phyloP scores from a whole-genome alignment of 2,888 invertebrate genomes.

The Imbricaverruca yamaguchii region DNA sequence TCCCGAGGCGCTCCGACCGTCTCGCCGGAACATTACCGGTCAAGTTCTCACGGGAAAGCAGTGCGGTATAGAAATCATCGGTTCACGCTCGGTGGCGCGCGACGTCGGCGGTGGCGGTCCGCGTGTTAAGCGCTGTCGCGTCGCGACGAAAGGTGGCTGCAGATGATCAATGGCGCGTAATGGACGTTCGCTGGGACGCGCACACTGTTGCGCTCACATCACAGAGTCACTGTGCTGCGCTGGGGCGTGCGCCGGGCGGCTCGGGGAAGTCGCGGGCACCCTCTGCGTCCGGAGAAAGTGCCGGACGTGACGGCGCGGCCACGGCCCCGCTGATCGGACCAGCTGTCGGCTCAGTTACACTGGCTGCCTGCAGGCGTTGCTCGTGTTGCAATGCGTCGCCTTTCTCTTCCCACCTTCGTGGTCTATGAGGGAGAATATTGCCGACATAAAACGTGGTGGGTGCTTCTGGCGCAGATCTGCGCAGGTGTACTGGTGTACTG shows the following conservation, averaged over 20 bases:
- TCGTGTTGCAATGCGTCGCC: not conserved
- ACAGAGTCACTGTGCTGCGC: not conserved
- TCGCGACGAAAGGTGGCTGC: not conserved
- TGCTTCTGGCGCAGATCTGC: not conserved
- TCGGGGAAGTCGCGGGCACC: not conserved
- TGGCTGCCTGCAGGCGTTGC: not conserved
- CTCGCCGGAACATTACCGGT: not conserved
- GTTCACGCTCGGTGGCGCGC: not conserved
- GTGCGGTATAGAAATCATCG: not conserved
- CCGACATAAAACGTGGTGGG: not conserved
- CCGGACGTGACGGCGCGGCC: not conserved
- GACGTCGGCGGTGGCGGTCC: not conserved
- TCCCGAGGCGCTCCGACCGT: not conserved
- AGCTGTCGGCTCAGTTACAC: not conserved
- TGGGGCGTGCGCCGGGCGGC: not conserved
- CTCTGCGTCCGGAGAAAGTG: not conserved
- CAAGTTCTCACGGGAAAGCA: not conserved
- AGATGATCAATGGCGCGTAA: not conserved
- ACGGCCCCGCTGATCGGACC: not conserved
- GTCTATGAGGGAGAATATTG: not conserved
- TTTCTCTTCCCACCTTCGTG: constrained; percentile 7
- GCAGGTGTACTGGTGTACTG: not conserved
- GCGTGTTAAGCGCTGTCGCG: not conserved
- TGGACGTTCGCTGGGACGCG: not conserved
- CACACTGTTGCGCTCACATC: not conserved